Conservation (phyloP, 2,797 vertebrate species). For the Picus viridis region DNA sequence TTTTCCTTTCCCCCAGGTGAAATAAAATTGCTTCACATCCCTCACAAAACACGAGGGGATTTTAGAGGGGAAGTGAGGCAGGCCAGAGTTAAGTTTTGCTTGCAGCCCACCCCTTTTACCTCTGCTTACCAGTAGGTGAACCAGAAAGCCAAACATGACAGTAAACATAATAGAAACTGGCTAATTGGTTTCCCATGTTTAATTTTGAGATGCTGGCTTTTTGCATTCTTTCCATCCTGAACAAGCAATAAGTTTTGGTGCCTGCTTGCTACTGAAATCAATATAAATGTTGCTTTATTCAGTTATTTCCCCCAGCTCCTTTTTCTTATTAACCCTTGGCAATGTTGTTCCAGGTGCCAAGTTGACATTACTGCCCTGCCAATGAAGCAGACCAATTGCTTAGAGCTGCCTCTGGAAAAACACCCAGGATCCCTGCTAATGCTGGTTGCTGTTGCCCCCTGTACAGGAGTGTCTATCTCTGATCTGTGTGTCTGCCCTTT, state of each 20-base stretch:
- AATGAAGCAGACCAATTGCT: slow-evolving; percentile 78
- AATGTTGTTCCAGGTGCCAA: slow-evolving; percentile 82
- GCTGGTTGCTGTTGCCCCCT: slow-evolving; percentile 85
- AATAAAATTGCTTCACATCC: slow-evolving; percentile 44
- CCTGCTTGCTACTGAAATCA: neutral
- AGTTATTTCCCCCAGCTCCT: neutral
- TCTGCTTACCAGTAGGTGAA: neutral
- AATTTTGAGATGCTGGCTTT: neutral
- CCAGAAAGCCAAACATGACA: neutral
- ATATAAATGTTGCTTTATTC: neutral
- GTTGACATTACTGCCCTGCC: slow-evolving; percentile 85
- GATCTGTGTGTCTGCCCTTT: slow-evolving; percentile 87
- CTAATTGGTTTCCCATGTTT: neutral
- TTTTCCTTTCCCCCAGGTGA: slow-evolving; percentile 32
- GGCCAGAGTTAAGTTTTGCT: slow-evolving; percentile 18
- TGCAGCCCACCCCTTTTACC: neutral
- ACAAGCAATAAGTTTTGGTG: neutral
- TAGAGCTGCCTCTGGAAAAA: slow-evolving; percentile 85
- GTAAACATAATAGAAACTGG: neutral
- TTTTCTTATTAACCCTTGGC: neutral
- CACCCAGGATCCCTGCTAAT: slow-evolving; percentile 84
- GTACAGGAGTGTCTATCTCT: slow-evolving; percentile 87
- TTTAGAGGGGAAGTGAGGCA: slow-evolving; percentile 38
- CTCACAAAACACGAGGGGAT: slow-evolving; percentile 5
- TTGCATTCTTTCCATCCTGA: neutral